A percentile compares a stretch with the other conserved stretches of the same genome.
Evolutionary conservation across 2,888 invertebrate genomes (phyloP).

Genomic region (Syrphus vitripennis): DNA sequence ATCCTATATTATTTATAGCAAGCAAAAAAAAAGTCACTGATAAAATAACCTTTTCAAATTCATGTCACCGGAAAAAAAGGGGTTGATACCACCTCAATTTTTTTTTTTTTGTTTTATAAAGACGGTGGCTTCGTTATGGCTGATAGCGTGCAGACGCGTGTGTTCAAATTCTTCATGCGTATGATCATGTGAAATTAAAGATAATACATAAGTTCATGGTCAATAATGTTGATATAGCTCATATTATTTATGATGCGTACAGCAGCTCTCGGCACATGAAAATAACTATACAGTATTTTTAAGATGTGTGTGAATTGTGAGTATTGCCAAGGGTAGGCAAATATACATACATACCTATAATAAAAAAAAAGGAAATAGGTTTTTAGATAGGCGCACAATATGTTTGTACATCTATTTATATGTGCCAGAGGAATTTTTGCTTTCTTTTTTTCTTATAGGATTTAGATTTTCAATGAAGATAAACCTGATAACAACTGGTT

Average conservation of each 20-base stretch:
- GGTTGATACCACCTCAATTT: too few species aligned
- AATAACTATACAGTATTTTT: not conserved
- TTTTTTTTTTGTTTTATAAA: too few species aligned
- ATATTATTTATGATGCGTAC: conserved; percentile 50
- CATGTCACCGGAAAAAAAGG: too few species aligned
- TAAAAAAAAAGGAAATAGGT: too few species aligned
- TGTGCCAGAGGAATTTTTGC: not conserved
- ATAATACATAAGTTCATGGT: conserved; percentile 55
- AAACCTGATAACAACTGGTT: not conserved
- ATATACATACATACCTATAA: too few species aligned
- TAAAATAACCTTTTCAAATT: too few species aligned
- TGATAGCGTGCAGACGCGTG: too few species aligned
- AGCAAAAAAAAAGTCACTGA: too few species aligned
- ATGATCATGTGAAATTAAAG: conserved; percentile 53
- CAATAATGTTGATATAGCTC: conserved; percentile 58
- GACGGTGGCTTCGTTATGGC: not conserved
- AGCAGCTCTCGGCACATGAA: not conserved
- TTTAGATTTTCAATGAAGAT: not conserved
- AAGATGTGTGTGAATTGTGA: not conserved
- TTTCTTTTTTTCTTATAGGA: not conserved
- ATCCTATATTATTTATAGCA: too few species aligned
- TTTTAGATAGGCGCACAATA: too few species aligned
- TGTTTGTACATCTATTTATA: not conserved
- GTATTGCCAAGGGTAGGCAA: not conserved
- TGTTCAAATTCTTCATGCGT: conserved; percentile 31